Base-by-base conservation (phyloP, 2,113 vertebrate species). In the Crotophaga sulcirostris region DNA sequence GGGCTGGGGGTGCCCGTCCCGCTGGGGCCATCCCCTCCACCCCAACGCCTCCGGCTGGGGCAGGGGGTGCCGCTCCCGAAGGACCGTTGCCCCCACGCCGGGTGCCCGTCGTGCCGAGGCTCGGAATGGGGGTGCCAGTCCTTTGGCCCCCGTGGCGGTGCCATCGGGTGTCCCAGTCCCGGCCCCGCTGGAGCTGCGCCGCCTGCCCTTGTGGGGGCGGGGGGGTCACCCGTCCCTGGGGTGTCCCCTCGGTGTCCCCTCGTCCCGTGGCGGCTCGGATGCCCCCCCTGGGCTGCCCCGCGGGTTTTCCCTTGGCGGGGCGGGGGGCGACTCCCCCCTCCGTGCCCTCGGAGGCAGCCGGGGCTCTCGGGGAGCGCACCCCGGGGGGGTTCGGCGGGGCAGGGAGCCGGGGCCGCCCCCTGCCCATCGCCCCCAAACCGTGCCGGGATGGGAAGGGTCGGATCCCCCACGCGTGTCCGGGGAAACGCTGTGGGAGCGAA, bases 31-130 rank as follows among this genome's bases (percentile, higher is more conserved):
- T 18, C 13, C 26, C 23, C n/a, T 31, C 24, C 7, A 1, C 8
- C 11, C 5, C 19, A 2, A 1, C 16, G 49, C 23, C 25, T 33
- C 7, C 16, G 3, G 12, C 31, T 11, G 34, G 18, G 47, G n/a
- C 18, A 24, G 25, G 20, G 36, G 34, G 31, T 56, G 1, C 36
- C 38, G 0, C 4, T 44, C 31, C 55, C 14, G 11, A 7, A 1
- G 21, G 25, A 16, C 36, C 38, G 1, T 5, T 17, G 2, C 4
- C 38, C 6, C 4, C 6, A 3, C 7, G 4, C 31, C 11, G 5
- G 5, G 7, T 40, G 24, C 24, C 11, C 34, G 42, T 40, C 31
- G 6, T 10, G 23, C 23, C 6, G 16, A 51, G 42, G 16, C 1
- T 58, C 3, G 8, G 49, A 21, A 3, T 49, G 42, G 10, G 10